A percentile compares a stretch with the other conserved stretches of the same genome.
Evolutionary conservation across 2,888 invertebrate species (phyloP).

Genomic region (Harpalus rufipes): DNA sequence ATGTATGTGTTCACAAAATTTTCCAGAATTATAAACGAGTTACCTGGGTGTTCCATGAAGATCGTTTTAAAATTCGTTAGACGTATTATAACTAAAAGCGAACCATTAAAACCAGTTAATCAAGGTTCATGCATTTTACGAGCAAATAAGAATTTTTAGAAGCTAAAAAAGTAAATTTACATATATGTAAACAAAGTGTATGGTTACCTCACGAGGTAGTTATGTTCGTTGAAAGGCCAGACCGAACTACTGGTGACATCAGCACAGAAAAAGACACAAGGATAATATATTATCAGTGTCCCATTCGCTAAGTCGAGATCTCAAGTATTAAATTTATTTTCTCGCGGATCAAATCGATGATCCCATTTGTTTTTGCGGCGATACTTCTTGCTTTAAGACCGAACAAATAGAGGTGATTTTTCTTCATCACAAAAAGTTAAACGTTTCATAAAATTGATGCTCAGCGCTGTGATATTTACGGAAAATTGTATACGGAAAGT

Average conservation of each 20-base stretch:
- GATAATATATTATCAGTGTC: slow-evolving; percentile 14
- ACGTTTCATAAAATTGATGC: slow-evolving; percentile 21
- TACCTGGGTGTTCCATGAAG: background rate
- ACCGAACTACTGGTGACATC: slow-evolving; percentile 57
- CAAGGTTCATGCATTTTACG: slow-evolving; percentile 30
- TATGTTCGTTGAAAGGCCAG: slow-evolving; percentile 36
- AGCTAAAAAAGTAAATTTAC: slow-evolving; percentile 29
- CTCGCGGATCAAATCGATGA: slow-evolving; percentile 34
- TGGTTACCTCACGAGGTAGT: slow-evolving; percentile 54
- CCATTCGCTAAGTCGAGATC: slow-evolving; percentile 22
- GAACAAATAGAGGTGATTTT: slow-evolving; percentile 8
- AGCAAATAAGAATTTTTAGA: slow-evolving; percentile 33
- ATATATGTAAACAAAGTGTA: slow-evolving; percentile 44
- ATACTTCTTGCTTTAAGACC: slow-evolving; percentile 3
- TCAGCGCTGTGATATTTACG: background rate
- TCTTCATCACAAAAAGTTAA: slow-evolving; percentile 31
- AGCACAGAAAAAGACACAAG: slow-evolving; percentile 29
- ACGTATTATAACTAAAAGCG: slow-evolving; percentile 17
- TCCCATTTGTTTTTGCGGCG: background rate
- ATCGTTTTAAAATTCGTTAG: slow-evolving; percentile 27
- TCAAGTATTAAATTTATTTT: slow-evolving; percentile 20
- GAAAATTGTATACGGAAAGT: background rate
- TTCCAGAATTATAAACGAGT: background rate
- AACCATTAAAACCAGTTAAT: slow-evolving; percentile 37
- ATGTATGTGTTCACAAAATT: background rate